Percentiles rank a stretch among this genome's conserved stretches.
These are phyloP conservation scores for Saccostrea glomerata DNA, from an alignment of 1,140 invertebrate species.

Conservation along the genomic window DNA sequence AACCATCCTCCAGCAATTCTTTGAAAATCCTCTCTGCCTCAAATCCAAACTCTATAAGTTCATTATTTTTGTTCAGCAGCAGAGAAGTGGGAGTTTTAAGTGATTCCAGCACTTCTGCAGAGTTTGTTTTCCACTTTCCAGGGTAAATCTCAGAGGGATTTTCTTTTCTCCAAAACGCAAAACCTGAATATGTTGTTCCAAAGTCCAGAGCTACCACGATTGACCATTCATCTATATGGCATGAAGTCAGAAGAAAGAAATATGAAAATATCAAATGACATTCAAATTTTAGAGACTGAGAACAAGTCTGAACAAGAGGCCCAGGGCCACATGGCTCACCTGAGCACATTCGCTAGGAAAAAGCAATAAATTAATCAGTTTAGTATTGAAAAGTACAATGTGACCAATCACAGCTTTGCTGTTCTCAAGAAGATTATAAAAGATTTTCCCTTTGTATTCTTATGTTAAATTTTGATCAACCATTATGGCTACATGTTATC, in stretches of 20 bases:
- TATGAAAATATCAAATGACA: neutral
- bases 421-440: too few relatives aligned
- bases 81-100: conserved; percentile 82
- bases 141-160: neutral
- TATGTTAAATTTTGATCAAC: too few relatives aligned
- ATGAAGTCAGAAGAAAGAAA: neutral
- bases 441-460: too few relatives aligned
- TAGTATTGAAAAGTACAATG: too few relatives aligned
- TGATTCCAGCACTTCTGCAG: conserved; percentile 66
- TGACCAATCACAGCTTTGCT: too few relatives aligned
- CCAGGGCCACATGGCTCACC: too few relatives aligned
- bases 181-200: conserved; percentile 83
- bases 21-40: conserved; percentile 81
- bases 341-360: too few relatives aligned
- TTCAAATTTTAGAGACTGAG: neutral
- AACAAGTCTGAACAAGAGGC: too few relatives aligned
- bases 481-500: too few relatives aligned
- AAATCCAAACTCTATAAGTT: conserved; percentile 83
- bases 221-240: neutral
- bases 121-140: neutral
- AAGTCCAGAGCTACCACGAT: conserved; percentile 82
- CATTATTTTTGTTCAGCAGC: conserved; percentile 79
- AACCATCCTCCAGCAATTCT: conserved; percentile 80
- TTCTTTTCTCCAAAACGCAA: conserved; percentile 73
- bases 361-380: too few relatives aligned